Percentiles rank a stretch among this genome's conserved stretches.
phyloP scores from a whole-genome alignment of 2,888 invertebrate species.

The Drosophila pseudotakahashii region DNA sequence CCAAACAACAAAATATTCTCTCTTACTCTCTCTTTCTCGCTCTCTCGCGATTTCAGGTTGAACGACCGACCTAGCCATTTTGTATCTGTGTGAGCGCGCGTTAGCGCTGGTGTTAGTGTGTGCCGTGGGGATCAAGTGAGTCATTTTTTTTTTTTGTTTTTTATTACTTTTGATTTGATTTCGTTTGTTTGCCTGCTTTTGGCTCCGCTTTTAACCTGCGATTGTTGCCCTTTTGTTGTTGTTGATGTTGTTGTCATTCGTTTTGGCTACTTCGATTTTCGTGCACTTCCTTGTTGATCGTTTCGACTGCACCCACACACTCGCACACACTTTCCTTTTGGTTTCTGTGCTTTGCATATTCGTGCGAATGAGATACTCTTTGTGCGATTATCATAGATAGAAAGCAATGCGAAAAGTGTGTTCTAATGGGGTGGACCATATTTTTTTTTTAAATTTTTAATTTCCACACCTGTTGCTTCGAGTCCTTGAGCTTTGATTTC shows the following conservation, averaged over 20 bases:
- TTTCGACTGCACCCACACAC: not conserved
- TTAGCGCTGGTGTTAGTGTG: slow-evolving; percentile 26
- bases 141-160: slow-evolving; percentile 63
- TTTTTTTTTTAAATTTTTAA: not conserved
- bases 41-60: slow-evolving; percentile 72
- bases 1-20: not conserved
- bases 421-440: slow-evolving; percentile 15
- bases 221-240: slow-evolving; percentile 13
- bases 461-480: too few species aligned
- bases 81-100: slow-evolving; percentile 48
- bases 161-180: slow-evolving; percentile 47
- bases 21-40: slow-evolving; percentile 46
- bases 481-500: too few species aligned
- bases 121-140: slow-evolving; percentile 68
- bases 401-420: slow-evolving; percentile 11
- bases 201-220: slow-evolving; percentile 46
- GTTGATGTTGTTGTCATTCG: slow-evolving; percentile 23
- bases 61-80: slow-evolving; percentile 85
- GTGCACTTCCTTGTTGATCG: slow-evolving; percentile 40
- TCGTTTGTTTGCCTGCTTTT: slow-evolving; percentile 53
- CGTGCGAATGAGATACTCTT: slow-evolving; percentile 22
- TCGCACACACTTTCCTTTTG: not conserved
- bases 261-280: slow-evolving; percentile 16
- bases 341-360: slow-evolving; percentile 9
- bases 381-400: slow-evolving; percentile 19